phyloP scores from a whole-genome alignment of 2,113 vertebrate genomes.

The Meleagris gallopavo region DNA sequence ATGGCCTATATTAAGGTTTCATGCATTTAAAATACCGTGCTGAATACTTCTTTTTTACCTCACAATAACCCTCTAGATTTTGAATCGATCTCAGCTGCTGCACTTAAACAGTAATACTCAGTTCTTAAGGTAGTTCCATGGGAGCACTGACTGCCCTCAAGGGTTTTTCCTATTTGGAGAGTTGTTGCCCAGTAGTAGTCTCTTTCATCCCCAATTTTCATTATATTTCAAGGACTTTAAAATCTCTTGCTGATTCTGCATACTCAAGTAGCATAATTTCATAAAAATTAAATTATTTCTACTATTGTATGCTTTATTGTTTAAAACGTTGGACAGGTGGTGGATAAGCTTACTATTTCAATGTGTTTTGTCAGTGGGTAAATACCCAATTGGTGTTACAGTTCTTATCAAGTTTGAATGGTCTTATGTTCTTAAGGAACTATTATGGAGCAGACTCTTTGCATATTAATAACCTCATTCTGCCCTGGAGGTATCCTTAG shows the following conservation, averaged over 20 bases:
- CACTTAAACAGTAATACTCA: not conserved
- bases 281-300: not conserved
- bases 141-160: not conserved
- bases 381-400: not conserved
- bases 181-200: not conserved
- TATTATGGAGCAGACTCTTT: too few species aligned
- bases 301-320: not conserved
- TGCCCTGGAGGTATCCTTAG: not conserved
- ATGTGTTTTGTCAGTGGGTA: not conserved
- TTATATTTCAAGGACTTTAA: not conserved
- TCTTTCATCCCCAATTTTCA: not conserved
- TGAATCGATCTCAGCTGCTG: not conserved
- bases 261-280: not conserved
- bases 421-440: not conserved
- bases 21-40: constrained; percentile 8
- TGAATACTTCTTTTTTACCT: not conserved
- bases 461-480: not conserved
- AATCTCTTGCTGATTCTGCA: not conserved
- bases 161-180: not conserved
- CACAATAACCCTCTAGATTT: not conserved
- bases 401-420: not conserved
- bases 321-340: fast-evolving
- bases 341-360: not conserved
- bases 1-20: not conserved
- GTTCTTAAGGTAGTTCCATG: not conserved